phyloP scores from a whole-genome alignment of 1,140 invertebrate genomes.

The Halictus rubicundus region DNA sequence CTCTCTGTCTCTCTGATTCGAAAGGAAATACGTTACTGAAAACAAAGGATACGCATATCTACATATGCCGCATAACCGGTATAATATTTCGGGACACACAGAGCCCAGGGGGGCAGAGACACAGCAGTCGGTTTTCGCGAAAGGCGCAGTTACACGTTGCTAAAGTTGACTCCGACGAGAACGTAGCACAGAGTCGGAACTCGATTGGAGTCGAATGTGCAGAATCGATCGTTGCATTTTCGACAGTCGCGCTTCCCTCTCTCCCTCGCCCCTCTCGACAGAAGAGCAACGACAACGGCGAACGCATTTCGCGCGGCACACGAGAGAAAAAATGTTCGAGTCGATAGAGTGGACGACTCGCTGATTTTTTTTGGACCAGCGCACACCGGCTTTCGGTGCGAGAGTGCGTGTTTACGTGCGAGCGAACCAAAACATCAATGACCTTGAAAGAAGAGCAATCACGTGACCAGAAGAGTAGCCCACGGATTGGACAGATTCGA shows the following conservation, averaged over 20 bases:
- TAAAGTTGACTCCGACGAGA: conserved; percentile 2
- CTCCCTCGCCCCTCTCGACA: too few relatives aligned
- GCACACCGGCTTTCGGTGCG: not conserved
- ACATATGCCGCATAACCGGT: not conserved
- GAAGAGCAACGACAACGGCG: too few relatives aligned
- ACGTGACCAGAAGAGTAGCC: conserved; percentile 54
- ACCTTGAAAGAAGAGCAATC: conserved; percentile 66
- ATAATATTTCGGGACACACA: not conserved
- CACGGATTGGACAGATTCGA: conserved; percentile 43
- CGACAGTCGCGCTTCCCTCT: not conserved
- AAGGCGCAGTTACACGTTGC: conserved; percentile 36
- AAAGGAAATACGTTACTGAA: not conserved
- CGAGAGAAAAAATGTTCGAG: not conserved
- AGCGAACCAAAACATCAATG: conserved; percentile 68
- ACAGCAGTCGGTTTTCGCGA: not conserved
- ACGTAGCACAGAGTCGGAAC: conserved; percentile 43
- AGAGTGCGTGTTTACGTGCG: conserved; percentile 57
- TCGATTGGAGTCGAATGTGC: conserved; percentile 35
- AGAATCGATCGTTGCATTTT: conserved; percentile 44
- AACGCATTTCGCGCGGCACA: not conserved
- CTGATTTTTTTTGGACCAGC: not conserved
- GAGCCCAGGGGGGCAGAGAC: not conserved
- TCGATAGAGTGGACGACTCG: not conserved
- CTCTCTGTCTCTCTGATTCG: too few relatives aligned
- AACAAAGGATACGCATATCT: not conserved